phyloP scores from a whole-genome alignment of 1,140 invertebrate species.

The Plectrocnemia conspersa region DNA sequence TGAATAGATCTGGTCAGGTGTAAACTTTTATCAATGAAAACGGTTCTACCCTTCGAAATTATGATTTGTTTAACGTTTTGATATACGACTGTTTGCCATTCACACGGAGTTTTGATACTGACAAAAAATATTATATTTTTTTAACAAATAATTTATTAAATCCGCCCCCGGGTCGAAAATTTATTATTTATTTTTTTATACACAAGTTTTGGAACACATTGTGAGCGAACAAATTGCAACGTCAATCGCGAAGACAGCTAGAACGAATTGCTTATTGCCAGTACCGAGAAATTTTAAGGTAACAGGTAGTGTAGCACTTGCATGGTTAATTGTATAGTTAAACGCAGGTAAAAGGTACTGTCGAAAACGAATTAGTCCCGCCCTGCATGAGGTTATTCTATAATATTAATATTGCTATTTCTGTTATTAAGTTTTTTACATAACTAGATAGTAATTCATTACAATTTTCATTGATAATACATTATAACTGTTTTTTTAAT shows the following conservation, averaged over 20 bases:
- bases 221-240: not conserved
- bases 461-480: too few species aligned
- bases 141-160: not conserved
- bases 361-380: not conserved
- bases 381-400: too few species aligned
- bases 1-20: constrained; percentile 28
- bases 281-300: not conserved
- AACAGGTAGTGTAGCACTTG: too few species aligned
- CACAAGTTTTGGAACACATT: not conserved
- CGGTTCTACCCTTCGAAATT: constrained; percentile 15
- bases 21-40: constrained; percentile 28
- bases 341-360: not conserved
- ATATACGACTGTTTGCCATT: constrained; percentile 10
- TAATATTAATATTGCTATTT: too few species aligned
- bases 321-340: too few species aligned
- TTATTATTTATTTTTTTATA: not conserved
- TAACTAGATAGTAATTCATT: too few species aligned
- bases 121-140: not conserved
- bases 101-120: not conserved
- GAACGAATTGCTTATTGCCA: constrained; percentile 4
- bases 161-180: not conserved
- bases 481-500: too few species aligned
- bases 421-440: too few species aligned
- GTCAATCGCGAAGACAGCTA: not conserved
- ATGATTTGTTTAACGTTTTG: constrained; percentile 17